Base-by-base conservation (phyloP, 2,888 invertebrate genomes). In the Anthrax anthrax region DNA sequence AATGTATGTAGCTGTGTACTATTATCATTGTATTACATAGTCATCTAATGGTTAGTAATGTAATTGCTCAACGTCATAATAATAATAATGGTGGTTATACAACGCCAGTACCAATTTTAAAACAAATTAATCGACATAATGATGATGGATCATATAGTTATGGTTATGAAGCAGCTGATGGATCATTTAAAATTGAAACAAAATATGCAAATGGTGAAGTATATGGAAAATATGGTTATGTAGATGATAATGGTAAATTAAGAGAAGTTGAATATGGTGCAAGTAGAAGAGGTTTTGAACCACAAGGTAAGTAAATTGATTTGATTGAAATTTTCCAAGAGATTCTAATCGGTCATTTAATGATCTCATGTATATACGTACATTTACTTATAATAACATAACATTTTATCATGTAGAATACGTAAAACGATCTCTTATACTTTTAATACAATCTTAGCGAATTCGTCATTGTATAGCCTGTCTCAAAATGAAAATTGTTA, bases 131-230 rank as follows among this genome's bases (percentile, higher is more conserved):
- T 72, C 75, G 79, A 51, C 87, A 88, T 64, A 87, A 88, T 62
- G 86, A 85, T 53, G 88, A 89, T 54, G 88, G 87, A 1, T 87
- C 87, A 13, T 90, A 90, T 69, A 87, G 85, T 57, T 89, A 82
- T 59, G 89, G 88, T 0, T 90, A 85, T 65, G 89, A 90, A 65
- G 84, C 78, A 0, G 89, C 86, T 0, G 89, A 90, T 59, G 87
- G 86, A 12, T 80, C 83, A 42, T 88, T 84, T 71, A 88, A 88
- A 69, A 87, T 89, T 51, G 89, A 89, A 64, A 87, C 88, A 1
- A 89, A 88, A 65, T 84, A 84, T 57, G 74, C 84, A 0, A 81
- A 76, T 40, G 89, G 89, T 0, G 87, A 88, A 58, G 86, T 89
- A 0, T 83, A 79, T 43, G 90, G 90, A 49, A 90, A 89, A 63